Base-by-base conservation (phyloP, 2,797 vertebrate species). In the Clarias pachynema region DNA sequence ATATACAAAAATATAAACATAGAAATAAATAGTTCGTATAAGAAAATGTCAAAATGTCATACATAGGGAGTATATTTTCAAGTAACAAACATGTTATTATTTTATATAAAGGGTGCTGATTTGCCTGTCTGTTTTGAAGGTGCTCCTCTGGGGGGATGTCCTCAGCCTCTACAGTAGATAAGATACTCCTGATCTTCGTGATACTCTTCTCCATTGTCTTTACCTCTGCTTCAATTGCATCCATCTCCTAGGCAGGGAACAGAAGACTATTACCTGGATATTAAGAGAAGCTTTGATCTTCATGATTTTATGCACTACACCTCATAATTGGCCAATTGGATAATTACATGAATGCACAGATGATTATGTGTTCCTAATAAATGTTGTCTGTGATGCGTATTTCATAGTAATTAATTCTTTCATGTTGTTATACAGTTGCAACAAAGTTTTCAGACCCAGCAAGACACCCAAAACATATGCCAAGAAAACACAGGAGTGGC, bases 131-230 rank as follows among this genome's bases (percentile, higher is more conserved):
- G 91, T 96, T 95, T 24, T 94, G 94, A 60, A 98, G 93, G 90
- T 97, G 96, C 77, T 99, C 97, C 62, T 89, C 92, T 29, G 94
- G 92, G 53, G 95, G 91, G 85, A 96, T 94, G 77, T 95, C 92
- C 80, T 95, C 86, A 57, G 95, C 89, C 75, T 97, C 96, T 86
- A 95, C 90, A 26, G 96, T 96, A 57, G 95, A 95, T 66, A 99
- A 91, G 88, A 98, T 97, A 1, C 91, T 91, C 93, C 91, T 94
- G 90, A 99, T 97, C 92, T 97, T 97, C 0, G 90, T 90, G 72
- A 96, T 49, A 10, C 96, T 96, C 86, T 95, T 97, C 91, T 98
- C 97, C 89, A 97, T 95, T 0, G 83, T 91, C 88, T 96, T 98
- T 18, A 99, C 90, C 81, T 98, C 97, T 6, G 91, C 90, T 92